Conservation (phyloP, 2,888 invertebrate species). For the Diabrotica balteata region DNA sequence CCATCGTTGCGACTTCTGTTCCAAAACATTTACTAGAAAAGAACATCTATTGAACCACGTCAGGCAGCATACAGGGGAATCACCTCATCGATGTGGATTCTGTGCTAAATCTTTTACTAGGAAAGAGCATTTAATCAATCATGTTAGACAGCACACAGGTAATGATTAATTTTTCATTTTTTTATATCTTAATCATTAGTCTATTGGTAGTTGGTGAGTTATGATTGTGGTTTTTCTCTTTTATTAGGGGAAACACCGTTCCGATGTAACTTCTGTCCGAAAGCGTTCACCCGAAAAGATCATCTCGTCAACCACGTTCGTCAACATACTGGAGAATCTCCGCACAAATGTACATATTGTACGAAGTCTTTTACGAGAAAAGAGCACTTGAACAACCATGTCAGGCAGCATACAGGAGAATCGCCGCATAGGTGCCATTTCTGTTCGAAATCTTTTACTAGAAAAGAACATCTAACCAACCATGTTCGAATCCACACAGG, state of each 20-base stretch:
- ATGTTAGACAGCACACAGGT: slow-evolving; percentile 82
- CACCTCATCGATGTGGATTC: slow-evolving; percentile 84
- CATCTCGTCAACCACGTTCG: slow-evolving; percentile 78
- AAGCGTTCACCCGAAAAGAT: slow-evolving; percentile 85
- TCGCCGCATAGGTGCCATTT: slow-evolving; percentile 86
- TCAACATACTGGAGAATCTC: slow-evolving; percentile 74
- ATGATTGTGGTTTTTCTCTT: neutral
- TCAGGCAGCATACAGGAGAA: slow-evolving; percentile 87
- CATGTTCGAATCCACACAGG: slow-evolving; percentile 73
- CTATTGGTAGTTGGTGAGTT: too few species aligned
- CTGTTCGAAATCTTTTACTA: slow-evolving; percentile 84
- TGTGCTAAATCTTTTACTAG: slow-evolving; percentile 88
- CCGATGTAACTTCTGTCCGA: slow-evolving; percentile 85
- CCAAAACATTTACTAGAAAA: slow-evolving; percentile 79
- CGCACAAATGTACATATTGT: slow-evolving; percentile 79
- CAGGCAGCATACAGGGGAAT: slow-evolving; percentile 81
- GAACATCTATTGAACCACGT: slow-evolving; percentile 81
- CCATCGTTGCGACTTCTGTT: slow-evolving; percentile 80
- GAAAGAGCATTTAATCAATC: slow-evolving; percentile 85
- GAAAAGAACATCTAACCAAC: slow-evolving; percentile 86
- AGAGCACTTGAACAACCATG: slow-evolving; percentile 85
- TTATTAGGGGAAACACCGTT: slow-evolving; percentile 67
- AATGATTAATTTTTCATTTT: slow-evolving; percentile 44
- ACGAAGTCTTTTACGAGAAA: slow-evolving; percentile 81
- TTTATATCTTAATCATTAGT: too few species aligned